A percentile compares a stretch with the other conserved stretches of the same genome.
phyloP scores from a whole-genome alignment of 2,113 vertebrate species.

The Poicephalus gulielmi region DNA sequence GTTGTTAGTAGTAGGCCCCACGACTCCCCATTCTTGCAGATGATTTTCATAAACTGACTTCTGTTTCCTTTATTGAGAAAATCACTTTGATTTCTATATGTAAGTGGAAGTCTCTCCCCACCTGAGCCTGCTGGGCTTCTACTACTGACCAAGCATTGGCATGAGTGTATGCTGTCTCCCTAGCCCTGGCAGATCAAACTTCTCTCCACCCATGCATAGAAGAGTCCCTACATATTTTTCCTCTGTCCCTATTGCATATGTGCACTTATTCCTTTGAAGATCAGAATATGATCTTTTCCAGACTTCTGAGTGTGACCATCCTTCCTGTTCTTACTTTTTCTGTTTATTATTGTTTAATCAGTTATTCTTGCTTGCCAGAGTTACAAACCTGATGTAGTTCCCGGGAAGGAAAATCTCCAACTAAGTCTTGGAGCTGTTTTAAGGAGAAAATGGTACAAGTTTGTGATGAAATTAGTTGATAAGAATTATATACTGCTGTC shows the following conservation, averaged over 20 bases:
- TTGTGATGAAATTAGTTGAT: not conserved
- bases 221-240: not conserved
- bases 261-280: not conserved
- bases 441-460: not conserved
- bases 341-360: not conserved
- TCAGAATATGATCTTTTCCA: not conserved
- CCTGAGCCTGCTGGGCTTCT: not conserved
- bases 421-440: not conserved
- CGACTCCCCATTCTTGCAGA: not conserved
- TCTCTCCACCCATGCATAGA: accelerated
- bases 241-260: not conserved
- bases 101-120: not conserved
- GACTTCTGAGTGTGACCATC: not conserved
- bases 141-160: accelerated
- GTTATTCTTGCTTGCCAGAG: not conserved
- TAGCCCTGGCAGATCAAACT: not conserved
- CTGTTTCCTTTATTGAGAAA: not conserved
- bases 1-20: accelerated
- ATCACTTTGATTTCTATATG: not conserved
- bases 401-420: not conserved
- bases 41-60: not conserved
- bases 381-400: not conserved
- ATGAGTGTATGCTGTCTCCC: not conserved
- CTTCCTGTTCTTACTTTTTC: not conserved
- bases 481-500: not conserved